phyloP scores from a whole-genome alignment of 2,888 invertebrate genomes.

The Dioctria linearis region DNA sequence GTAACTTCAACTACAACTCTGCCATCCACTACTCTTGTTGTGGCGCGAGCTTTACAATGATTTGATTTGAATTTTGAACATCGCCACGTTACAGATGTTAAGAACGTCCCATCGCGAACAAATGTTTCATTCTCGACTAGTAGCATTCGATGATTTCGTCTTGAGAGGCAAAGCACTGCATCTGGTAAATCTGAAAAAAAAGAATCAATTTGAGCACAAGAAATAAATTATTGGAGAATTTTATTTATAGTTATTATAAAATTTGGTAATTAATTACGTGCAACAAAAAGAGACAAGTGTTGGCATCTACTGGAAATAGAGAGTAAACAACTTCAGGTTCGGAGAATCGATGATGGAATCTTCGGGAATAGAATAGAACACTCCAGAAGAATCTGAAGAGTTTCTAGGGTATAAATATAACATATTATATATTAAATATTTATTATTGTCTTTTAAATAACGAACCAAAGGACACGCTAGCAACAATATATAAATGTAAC shows the following conservation, averaged over 20 bases:
- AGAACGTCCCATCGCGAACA: not conserved
- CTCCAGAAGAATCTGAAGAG: no score
- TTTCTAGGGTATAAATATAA: no score
- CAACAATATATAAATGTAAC: no score
- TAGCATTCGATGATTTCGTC: slow-evolving; percentile 11
- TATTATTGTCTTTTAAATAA: no score
- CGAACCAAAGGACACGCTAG: no score
- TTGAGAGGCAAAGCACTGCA: not conserved
- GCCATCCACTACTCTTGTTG: not conserved
- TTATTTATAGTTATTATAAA: not conserved
- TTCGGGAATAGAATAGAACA: no score
- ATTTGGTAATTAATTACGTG: no score
- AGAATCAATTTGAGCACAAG: not conserved
- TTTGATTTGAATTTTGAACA: slow-evolving; percentile 48
- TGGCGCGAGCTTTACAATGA: slow-evolving; percentile 55
- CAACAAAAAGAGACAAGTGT: no score
- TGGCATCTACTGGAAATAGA: no score
- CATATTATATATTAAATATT: no score
- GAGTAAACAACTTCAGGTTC: no score
- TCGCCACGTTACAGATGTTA: slow-evolving; percentile 33
- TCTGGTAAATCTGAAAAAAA: not conserved
- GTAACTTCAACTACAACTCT: not conserved
- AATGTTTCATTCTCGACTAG: not conserved
- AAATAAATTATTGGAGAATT: not conserved
- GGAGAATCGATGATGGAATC: no score